Percentiles rank a stretch among this genome's conserved stretches.
Evolutionary conservation across 2,113 vertebrate species (phyloP).

Genomic region (Notarius quadriscutis): DNA sequence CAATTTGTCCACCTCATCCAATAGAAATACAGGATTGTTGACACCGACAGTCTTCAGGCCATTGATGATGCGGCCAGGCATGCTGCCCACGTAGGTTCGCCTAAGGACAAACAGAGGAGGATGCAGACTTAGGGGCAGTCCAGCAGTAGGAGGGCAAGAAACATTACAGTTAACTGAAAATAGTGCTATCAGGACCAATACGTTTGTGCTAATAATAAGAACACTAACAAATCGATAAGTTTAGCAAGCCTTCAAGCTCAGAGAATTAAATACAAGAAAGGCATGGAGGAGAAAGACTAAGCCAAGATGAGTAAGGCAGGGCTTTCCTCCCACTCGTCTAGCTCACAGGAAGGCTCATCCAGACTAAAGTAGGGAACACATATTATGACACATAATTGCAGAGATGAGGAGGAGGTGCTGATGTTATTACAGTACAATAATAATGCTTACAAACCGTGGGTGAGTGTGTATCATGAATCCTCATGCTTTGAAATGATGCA

Average conservation of each 20-base stretch:
- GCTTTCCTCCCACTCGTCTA: slow-evolving; percentile 34
- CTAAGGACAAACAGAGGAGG: slow-evolving; percentile 61
- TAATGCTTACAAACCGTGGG: slow-evolving; percentile 18
- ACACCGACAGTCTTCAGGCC: slow-evolving; percentile 90
- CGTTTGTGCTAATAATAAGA: neutral
- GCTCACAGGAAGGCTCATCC: slow-evolving; percentile 31
- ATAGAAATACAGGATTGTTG: slow-evolving; percentile 93
- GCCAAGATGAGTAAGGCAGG: slow-evolving; percentile 33
- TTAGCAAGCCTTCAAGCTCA: neutral
- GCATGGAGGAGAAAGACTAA: slow-evolving; percentile 17
- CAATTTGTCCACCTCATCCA: slow-evolving; percentile 97
- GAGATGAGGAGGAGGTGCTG: slow-evolving; percentile 25
- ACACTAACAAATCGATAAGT: neutral
- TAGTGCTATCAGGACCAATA: neutral
- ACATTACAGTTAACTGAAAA: slow-evolving; percentile 12
- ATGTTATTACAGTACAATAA: slow-evolving; percentile 11
- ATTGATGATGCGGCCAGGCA: slow-evolving; percentile 97
- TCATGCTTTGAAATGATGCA: slow-evolving; percentile 1
- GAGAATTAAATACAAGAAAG: slow-evolving; percentile 18
- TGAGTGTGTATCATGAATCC: neutral
- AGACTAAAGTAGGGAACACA: slow-evolving; percentile 23
- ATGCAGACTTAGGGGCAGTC: neutral
- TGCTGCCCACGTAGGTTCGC: slow-evolving; percentile 94
- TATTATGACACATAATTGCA: slow-evolving; percentile 27
- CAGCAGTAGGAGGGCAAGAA: neutral